A percentile compares a stretch with the other conserved stretches of the same genome.
Evolutionary conservation across 1,140 invertebrate genomes (phyloP).

Genomic region (Eubasilissa regina): DNA sequence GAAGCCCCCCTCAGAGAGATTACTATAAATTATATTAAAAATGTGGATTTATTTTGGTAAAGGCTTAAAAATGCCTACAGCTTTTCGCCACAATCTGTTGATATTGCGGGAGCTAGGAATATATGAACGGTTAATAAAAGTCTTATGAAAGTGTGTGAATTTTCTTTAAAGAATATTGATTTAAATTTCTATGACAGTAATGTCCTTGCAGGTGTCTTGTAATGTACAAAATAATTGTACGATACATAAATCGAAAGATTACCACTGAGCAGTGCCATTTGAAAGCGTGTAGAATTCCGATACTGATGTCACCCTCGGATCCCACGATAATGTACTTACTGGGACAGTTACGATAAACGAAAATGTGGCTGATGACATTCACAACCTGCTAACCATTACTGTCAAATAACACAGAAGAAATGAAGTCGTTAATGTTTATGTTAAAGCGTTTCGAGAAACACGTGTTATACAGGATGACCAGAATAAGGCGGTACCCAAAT

Average conservation of each 20-base stretch:
- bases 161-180: too few species aligned
- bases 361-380: conserved; percentile 24
- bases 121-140: too few species aligned
- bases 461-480: conserved; percentile 10
- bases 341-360: not conserved
- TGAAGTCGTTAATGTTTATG: conserved; percentile 37
- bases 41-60: too few species aligned
- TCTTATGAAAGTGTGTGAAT: too few species aligned
- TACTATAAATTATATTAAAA: too few species aligned
- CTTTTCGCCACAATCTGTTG: too few species aligned
- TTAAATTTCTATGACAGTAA: too few species aligned
- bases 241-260: conserved; percentile 1
- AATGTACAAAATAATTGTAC: not conserved
- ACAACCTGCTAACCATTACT: conserved; percentile 19
- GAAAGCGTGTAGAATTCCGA: not conserved
- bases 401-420: conserved; percentile 13
- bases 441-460: conserved; percentile 26
- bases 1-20: too few species aligned
- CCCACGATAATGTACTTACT: conserved; percentile 13
- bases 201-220: conserved; percentile 5
- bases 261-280: conserved; percentile 9
- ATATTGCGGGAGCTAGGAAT: too few species aligned
- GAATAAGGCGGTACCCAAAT: not conserved
- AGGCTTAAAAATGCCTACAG: too few species aligned
- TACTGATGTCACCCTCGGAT: conserved; percentile 12